Evolutionary conservation across 2,113 vertebrate species (phyloP), one percentile per base, ranked within the genome.

Genomic region (Thryonomys swinderianus): DNA sequence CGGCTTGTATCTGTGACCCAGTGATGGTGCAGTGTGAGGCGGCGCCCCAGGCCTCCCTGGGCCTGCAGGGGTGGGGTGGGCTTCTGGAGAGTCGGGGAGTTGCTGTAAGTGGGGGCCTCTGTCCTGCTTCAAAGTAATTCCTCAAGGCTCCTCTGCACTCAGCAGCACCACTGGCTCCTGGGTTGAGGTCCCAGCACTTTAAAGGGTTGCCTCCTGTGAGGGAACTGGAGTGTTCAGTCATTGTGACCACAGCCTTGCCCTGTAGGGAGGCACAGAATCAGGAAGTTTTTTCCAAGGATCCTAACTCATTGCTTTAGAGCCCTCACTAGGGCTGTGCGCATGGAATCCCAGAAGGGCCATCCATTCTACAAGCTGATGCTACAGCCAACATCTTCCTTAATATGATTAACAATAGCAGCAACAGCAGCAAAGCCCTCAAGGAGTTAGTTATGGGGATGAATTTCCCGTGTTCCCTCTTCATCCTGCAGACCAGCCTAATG

Each of bases 1-100:
- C 3, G 25, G 32, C 17, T 0, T 66, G 14, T 59, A 23, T 21
- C 79, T 16, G 3, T 5, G 37, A 88, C 80, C 18, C 2, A 2
- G 16, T 53, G 64, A 62, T 13, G 42, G 40, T n/a, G 27, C 10
- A 4, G 0, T 2, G 27, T 2, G 8, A 40, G 45, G 32, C 5
- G 42, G 9, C 1, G 20, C 5, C 42, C 55, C 3, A 7, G 84
- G 4, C 18, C 37, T 27, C 13, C 7, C 32, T 67, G 64, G 0
- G 0, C n/a, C 48, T 1, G 8, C 51, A 1, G 32, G 21, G 20
- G 18, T 5, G 0, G 7, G 27, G 34, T 69, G 25, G 14, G 32
- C 51, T 82, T 17, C 51, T n/a, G 9, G 62, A 67, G 79, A n/a
- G 34, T 62, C 25, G 0, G 2, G 57, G n/a, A 32, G 34, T 25